Conservation (phyloP, 1,140 invertebrate species). For the Zaprionus davidi region DNA sequence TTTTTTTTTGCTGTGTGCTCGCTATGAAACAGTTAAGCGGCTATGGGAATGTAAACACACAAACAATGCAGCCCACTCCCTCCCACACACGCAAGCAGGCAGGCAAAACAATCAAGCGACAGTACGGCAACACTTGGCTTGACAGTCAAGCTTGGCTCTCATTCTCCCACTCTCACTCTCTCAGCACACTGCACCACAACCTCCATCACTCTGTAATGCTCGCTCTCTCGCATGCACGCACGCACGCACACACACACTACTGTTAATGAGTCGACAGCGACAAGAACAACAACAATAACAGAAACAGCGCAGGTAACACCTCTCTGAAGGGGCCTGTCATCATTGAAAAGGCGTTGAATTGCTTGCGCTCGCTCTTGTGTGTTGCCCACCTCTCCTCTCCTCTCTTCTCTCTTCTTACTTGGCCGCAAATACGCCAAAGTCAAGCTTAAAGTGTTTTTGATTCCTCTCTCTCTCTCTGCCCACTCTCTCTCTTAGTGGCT, state of each 20-base stretch:
- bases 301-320: slow-evolving; percentile 47
- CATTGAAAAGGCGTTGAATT: slow-evolving; percentile 61
- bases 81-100: slow-evolving; percentile 11
- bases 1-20: slow-evolving; percentile 34
- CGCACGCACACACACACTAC: slow-evolving; percentile 38
- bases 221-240: slow-evolving; percentile 3
- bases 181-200: neutral
- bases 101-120: slow-evolving; percentile 46
- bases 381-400: neutral
- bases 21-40: slow-evolving; percentile 70
- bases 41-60: slow-evolving; percentile 60
- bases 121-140: slow-evolving; percentile 49
- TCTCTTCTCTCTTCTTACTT: slow-evolving; percentile 1
- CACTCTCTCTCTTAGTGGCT: neutral
- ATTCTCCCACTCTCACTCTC: neutral
- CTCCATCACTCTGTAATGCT: slow-evolving; percentile 1
- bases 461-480: neutral
- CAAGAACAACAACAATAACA: no score
- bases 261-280: slow-evolving; percentile 68
- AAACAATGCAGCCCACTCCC: slow-evolving; percentile 23
- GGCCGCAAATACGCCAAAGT: slow-evolving; percentile 23
- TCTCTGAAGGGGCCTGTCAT: slow-evolving; percentile 63
- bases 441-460: slow-evolving; percentile 41
- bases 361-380: slow-evolving; percentile 24
- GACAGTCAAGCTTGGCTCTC: slow-evolving; percentile 41